A percentile compares a stretch with the other conserved stretches of the same genome.
Conservation (phyloP, 2,888 invertebrate genomes). For the Perdita meconis region DNA sequence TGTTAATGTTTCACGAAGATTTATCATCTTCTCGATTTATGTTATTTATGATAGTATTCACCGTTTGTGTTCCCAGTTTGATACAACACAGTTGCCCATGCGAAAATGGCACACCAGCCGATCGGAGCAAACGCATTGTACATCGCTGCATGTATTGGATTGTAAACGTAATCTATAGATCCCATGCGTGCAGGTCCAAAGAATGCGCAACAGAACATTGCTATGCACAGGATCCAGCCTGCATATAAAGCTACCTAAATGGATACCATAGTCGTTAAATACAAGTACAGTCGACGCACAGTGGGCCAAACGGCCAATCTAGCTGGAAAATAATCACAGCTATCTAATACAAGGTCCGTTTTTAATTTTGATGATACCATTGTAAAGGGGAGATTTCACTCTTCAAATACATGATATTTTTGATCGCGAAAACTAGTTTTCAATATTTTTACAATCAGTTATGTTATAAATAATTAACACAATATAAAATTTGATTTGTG, state of each 20-base stretch:
- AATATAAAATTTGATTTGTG: too few species aligned
- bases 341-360: too few species aligned
- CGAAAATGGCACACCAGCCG: slow-evolving; percentile 88
- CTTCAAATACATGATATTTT: too few species aligned
- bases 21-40: not conserved
- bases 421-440: too few species aligned
- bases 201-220: slow-evolving; percentile 86
- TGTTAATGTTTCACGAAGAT: not conserved
- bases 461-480: too few species aligned
- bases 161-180: slow-evolving; percentile 86
- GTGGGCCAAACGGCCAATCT: too few species aligned
- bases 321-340: too few species aligned
- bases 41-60: slow-evolving; percentile 49
- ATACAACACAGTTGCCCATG: slow-evolving; percentile 88
- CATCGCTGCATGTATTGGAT: slow-evolving; percentile 87
- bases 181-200: slow-evolving; percentile 89
- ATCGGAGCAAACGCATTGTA: slow-evolving; percentile 90
- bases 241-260: slow-evolving; percentile 84
- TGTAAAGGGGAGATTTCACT: too few species aligned
- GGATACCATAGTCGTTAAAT: slow-evolving; percentile 3
- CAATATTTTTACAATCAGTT: too few species aligned
- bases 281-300: not conserved
- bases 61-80: slow-evolving; percentile 86
- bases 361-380: too few species aligned
- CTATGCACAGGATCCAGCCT: slow-evolving; percentile 86